phyloP scores from a whole-genome alignment of 2,113 vertebrate genomes.

The Myodes glareolus region DNA sequence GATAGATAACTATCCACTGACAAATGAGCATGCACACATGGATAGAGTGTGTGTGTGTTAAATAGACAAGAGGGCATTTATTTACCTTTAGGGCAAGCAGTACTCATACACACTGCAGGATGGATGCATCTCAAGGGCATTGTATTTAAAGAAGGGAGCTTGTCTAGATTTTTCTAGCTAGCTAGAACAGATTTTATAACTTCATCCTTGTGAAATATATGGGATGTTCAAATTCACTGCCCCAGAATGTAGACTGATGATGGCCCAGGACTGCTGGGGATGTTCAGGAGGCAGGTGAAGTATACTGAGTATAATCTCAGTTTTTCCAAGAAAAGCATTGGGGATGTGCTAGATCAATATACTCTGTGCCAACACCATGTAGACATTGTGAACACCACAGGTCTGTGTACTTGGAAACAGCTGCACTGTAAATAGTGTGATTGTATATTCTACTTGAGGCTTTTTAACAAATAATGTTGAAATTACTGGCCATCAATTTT shows the following conservation, averaged over 20 bases:
- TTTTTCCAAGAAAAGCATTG: not conserved
- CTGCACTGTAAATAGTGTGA: not conserved
- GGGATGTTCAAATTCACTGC: not conserved
- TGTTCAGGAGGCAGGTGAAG: not conserved
- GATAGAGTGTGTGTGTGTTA: not conserved
- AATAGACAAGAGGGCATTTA: not conserved
- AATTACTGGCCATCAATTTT: not conserved
- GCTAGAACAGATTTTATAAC: not conserved
- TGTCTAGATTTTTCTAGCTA: too few relatives aligned
- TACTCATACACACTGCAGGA: rapidly evolving
- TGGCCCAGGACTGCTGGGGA: not conserved
- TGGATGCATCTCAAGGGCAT: too few relatives aligned
- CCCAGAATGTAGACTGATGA: not conserved
- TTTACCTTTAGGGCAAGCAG: not conserved
- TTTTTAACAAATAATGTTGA: not conserved
- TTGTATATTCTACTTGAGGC: not conserved
- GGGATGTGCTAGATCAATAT: not conserved
- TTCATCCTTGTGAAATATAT: too few relatives aligned
- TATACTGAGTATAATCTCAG: not conserved
- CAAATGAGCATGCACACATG: not conserved
- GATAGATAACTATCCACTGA: not conserved
- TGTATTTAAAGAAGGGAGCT: too few relatives aligned
- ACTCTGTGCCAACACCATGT: too few relatives aligned
- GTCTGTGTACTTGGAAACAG: rapidly evolving
- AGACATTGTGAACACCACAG: not conserved